Evolutionary conservation across 2,888 invertebrate species (phyloP), one percentile per base, ranked within the genome.

Genomic region (Hartigia nigra): DNA sequence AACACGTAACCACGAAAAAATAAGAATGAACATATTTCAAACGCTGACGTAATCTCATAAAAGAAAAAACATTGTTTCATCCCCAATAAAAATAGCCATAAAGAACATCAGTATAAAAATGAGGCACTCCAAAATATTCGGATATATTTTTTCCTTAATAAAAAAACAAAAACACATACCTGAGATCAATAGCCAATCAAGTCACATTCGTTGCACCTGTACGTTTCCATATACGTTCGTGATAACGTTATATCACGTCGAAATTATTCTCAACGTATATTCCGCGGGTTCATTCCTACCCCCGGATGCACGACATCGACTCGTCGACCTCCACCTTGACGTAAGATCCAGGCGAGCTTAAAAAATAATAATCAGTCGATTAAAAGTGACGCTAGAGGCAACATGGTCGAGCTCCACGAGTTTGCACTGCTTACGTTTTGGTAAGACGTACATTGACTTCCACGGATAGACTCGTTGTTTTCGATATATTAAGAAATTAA

Each of bases 261-360:
- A 31, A 72, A 5, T 72, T 72, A 72, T 31, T 12, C 72, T 34
- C 32, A 14, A 32, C 37, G 1, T 23, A 55, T 5, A 0, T 39
- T 39, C 39, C 1, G 39, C 14, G 14, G n/a, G 12, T 79, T 14
- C 74, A 37, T 35, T 77, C 75, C 81, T 82, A 83, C 80, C 78
- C 82, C 81, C n/a, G n/a, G 79, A 74, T 77, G 81, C 78, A 78
- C 79, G 80, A 82, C 78, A 79, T 82, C 81, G 81, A 81, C 84
- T 81, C 86, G 84, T 84, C 80, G 79, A 84, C 78, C 78, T 85
- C 81, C 88, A 92, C 91, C 87, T 92, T 92, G 92, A 88, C 84
- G 86, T 83, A 86, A 76, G 23, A 55, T 55, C 23, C 55, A 55
- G 55, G 55, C 55, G 55, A 23, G 55, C 55, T 81, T 75, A 23